Evolutionary conservation across 1,140 invertebrate genomes (phyloP).

Genomic region (Lepidurus arcticus): DNA sequence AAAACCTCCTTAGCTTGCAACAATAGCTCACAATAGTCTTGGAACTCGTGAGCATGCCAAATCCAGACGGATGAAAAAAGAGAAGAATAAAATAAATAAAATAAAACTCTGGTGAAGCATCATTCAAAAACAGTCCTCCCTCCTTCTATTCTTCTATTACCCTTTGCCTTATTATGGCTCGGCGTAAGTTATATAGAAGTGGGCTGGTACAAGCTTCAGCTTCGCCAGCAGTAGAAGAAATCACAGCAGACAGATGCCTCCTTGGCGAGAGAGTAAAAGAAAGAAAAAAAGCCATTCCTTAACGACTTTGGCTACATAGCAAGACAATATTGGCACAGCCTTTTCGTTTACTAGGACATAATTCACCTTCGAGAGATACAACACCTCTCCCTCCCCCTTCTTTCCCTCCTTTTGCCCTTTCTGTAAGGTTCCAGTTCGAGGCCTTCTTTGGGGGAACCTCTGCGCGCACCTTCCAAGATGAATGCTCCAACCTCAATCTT

Average conservation of each 20-base stretch:
- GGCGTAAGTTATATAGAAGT: slow-evolving; percentile 9
- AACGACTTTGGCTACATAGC: slow-evolving; percentile 4
- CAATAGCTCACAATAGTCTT: background rate
- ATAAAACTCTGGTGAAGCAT: background rate
- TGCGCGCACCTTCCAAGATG: background rate
- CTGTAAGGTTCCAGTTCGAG: background rate
- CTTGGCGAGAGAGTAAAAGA: background rate
- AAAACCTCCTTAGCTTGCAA: background rate
- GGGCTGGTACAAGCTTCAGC: background rate
- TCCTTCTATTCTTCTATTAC: background rate
- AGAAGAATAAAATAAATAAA: background rate
- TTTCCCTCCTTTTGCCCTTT: background rate
- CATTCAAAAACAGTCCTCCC: background rate
- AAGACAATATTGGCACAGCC: slow-evolving; percentile 21
- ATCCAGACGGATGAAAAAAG: background rate
- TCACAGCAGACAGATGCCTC: background rate
- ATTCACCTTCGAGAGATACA: slow-evolving; percentile 4
- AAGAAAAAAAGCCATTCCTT: background rate
- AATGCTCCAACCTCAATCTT: slow-evolving; percentile 5
- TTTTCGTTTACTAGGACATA: slow-evolving; percentile 10
- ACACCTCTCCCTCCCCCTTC: background rate
- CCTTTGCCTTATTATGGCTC: background rate
- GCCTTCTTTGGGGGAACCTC: background rate
- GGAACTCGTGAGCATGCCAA: slow-evolving; percentile 2
- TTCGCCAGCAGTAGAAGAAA: background rate